Conservation (phyloP, 1,140 invertebrate genomes). For the Drosophila saltans region DNA sequence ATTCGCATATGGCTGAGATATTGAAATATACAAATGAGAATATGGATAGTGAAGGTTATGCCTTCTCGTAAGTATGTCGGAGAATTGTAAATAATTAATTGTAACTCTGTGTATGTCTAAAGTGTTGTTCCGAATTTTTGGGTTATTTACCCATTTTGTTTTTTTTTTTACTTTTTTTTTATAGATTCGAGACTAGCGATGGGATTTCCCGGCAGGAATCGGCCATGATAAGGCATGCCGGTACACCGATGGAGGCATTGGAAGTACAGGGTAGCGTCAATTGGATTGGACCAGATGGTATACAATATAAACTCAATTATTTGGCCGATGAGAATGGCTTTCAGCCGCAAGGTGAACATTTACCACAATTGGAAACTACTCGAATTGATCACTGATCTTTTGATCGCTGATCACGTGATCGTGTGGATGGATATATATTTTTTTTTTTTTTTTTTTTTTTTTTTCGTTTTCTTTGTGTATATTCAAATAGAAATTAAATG, state of each 20-base stretch:
- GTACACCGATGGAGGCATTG: constrained; percentile 83
- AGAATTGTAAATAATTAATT: neutral
- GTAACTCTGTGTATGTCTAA: too few relatives aligned
- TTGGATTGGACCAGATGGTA: constrained; percentile 88
- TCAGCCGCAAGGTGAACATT: constrained; percentile 86
- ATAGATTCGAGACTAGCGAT: constrained; percentile 87
- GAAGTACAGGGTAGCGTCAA: constrained; percentile 87
- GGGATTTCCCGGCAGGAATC: constrained; percentile 87
- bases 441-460: neutral
- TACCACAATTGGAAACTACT: constrained; percentile 87
- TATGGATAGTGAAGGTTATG: constrained; percentile 81
- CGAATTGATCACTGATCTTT: constrained; percentile 83
- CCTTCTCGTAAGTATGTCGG: constrained; percentile 83
- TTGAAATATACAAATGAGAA: constrained; percentile 83
- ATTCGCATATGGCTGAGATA: constrained; percentile 81
- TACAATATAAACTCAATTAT: constrained; percentile 86
- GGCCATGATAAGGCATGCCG: constrained; percentile 85
- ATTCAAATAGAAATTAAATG: constrained; percentile 34
- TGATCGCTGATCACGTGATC: constrained; percentile 35
- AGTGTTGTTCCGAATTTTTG: too few relatives aligned
- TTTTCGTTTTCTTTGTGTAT: neutral
- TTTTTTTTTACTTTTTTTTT: neutral
- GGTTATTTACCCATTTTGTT: too few relatives aligned
- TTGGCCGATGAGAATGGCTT: constrained; percentile 90
- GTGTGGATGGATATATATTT: neutral